Percentiles rank a stretch among this genome's conserved stretches.
Conservation (phyloP, 2,888 invertebrate genomes). For the Cryptocephalus moraei region DNA sequence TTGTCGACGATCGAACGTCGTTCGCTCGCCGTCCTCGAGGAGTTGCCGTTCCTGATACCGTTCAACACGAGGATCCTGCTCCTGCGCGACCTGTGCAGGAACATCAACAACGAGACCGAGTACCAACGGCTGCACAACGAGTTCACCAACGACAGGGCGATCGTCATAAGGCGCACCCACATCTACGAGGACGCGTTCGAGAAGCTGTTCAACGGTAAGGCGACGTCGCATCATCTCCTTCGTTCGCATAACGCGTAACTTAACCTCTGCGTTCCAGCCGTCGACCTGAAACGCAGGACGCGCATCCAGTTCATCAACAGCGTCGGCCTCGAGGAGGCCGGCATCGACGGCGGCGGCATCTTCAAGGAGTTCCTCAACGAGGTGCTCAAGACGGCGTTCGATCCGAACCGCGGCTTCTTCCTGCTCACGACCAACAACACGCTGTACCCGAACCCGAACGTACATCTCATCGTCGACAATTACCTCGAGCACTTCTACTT, state of each 20-base stretch:
- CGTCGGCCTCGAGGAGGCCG: slow-evolving; percentile 88
- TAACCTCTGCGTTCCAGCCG: slow-evolving; percentile 48
- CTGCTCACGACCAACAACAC: slow-evolving; percentile 81
- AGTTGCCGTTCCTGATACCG: slow-evolving; percentile 89
- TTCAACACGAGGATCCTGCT: slow-evolving; percentile 85
- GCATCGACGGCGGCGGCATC: slow-evolving; percentile 95
- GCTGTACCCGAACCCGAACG: slow-evolving; percentile 93
- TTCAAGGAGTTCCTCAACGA: slow-evolving; percentile 93
- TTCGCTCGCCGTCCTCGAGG: slow-evolving; percentile 76
- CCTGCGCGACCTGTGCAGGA: slow-evolving; percentile 57
- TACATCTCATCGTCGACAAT: slow-evolving; percentile 74
- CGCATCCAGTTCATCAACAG: slow-evolving; percentile 84
- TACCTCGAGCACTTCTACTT: slow-evolving; percentile 88
- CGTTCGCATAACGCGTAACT: no score
- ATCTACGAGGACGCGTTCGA: slow-evolving; percentile 98
- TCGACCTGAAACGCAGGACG: slow-evolving; percentile 75
- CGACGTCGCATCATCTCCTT: no score
- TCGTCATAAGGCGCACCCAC: slow-evolving; percentile 77
- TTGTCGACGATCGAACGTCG: slow-evolving; percentile 80
- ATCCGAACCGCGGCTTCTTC: slow-evolving; percentile 93
- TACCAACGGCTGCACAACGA: slow-evolving; percentile 32
- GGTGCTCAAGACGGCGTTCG: slow-evolving; percentile 87
- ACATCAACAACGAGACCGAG: slow-evolving; percentile 31
- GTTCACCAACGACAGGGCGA: slow-evolving; percentile 32
- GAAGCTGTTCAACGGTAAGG: slow-evolving; percentile 51